Evolutionary conservation across 92 coral and sea anemone genomes (phyloP), one percentile per base, ranked within the genome.

Genomic region (Zoanthus solanderi): DNA sequence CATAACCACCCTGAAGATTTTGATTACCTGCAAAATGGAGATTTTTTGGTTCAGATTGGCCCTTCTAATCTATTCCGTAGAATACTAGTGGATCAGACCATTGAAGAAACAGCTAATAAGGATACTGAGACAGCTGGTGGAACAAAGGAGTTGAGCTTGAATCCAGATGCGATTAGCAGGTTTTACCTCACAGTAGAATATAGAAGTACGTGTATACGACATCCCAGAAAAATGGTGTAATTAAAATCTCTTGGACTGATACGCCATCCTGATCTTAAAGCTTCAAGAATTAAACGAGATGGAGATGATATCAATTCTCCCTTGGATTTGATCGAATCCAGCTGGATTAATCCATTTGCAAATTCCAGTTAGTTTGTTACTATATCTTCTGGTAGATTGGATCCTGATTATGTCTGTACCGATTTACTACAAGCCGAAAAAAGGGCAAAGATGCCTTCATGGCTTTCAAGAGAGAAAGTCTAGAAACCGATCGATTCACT

Each of bases 181-280:
- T 79, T 79, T 48, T 79, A 79, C 85, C 11, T 48, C 14, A 79
- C 85, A 52, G 85, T 72, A 31, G 74, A 79, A 72, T 79, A 56
- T 52, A 52, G 86, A 56, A 82, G 86, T 63, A 42, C 8, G 7
- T 82, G 14, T 17, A 32, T 61, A 30, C 42, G 48, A 11, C 37
- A 82, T 17, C 75, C 58, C 17, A 58, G 86, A 58, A 29, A 23
- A 8, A 82, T 82, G 86, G 75, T 82, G 32, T 48, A 82, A 53
- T 31, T 82, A 9, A 58, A 12, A 12, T 4, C 75, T 13, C 86
- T 48, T 6, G 2, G n/a, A 58, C n/a, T n/a, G n/a, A 48, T 63
- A n/a, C 44, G 52, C 5, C 86, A 61, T 82, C 28, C 86, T 82
- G 86, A 82, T 32, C 45, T 79, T 15, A 1, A 48, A 53, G 1